Conservation (phyloP, 1,140 invertebrate species). For the Dolichoris vasculosae region DNA sequence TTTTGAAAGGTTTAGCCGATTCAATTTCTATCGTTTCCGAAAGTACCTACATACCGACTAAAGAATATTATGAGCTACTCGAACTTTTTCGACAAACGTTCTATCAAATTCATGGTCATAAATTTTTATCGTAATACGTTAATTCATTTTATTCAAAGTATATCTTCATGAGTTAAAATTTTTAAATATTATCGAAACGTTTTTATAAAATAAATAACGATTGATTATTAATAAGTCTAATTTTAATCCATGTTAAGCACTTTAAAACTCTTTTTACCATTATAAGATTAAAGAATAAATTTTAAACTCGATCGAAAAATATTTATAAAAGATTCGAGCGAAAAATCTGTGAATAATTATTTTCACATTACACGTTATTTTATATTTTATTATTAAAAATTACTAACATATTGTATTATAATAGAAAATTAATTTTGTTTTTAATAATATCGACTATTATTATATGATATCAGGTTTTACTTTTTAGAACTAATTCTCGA, state of each 20-base stretch:
- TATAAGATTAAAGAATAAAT: background rate
- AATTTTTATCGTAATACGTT: background rate
- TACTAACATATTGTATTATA: too few relatives aligned
- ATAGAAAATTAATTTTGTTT: too few relatives aligned
- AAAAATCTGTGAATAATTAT: background rate
- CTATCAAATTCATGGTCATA: slow-evolving; percentile 15
- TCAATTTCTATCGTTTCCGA: slow-evolving; percentile 20
- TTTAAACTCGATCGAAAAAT: background rate
- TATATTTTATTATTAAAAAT: background rate
- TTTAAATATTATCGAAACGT: background rate
- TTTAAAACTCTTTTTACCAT: background rate
- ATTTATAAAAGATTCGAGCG: background rate
- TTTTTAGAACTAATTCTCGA: too few relatives aligned
- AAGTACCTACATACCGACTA: slow-evolving; percentile 18
- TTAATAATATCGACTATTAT: too few relatives aligned
- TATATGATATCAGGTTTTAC: too few relatives aligned
- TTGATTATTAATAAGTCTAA: background rate
- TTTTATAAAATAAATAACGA: background rate
- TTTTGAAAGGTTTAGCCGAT: slow-evolving; percentile 17
- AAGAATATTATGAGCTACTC: slow-evolving; percentile 30
- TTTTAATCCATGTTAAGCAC: background rate
- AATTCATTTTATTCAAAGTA: background rate
- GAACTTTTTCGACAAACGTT: slow-evolving; percentile 30
- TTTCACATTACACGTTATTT: background rate
- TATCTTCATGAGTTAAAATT: background rate